A percentile compares a stretch with the other conserved stretches of the same genome.
Conservation (phyloP, 2,888 invertebrate species). For the Globia sparganii region DNA sequence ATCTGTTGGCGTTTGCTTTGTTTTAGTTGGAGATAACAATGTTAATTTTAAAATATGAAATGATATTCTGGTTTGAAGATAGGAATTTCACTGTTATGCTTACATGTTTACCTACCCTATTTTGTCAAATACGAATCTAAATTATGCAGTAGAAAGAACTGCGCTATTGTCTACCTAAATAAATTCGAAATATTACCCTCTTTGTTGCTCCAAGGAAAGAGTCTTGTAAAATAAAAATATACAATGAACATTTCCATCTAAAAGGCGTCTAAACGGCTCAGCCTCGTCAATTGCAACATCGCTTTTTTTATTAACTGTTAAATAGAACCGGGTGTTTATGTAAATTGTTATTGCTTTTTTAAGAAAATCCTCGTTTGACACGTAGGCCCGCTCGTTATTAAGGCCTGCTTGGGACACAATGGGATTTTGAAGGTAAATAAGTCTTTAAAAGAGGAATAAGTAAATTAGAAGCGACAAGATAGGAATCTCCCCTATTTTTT, state of each 20-base stretch:
- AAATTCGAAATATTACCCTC: neutral
- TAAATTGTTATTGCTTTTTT: slow-evolving; percentile 91
- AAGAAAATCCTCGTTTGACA: slow-evolving; percentile 89
- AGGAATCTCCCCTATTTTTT: slow-evolving; percentile 93
- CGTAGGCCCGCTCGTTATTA: slow-evolving; percentile 86
- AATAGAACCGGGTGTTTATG: slow-evolving; percentile 90
- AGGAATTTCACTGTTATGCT: slow-evolving; percentile 15
- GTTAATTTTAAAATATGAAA: slow-evolving; percentile 47
- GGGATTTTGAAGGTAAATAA: slow-evolving; percentile 93
- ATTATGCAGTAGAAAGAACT: neutral
- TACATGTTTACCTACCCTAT: neutral
- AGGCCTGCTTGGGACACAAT: slow-evolving; percentile 87
- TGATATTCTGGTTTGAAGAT: slow-evolving; percentile 24
- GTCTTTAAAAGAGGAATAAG: slow-evolving; percentile 94
- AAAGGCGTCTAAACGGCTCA: slow-evolving; percentile 85
- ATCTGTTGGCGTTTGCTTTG: slow-evolving; percentile 47
- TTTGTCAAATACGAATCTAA: neutral
- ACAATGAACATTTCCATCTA: slow-evolving; percentile 86
- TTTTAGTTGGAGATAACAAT: slow-evolving; percentile 48
- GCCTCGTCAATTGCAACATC: slow-evolving; percentile 88
- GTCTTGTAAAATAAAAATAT: slow-evolving; percentile 85
- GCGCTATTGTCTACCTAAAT: neutral
- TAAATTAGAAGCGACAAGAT: slow-evolving; percentile 95
- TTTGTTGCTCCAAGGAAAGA: slow-evolving; percentile 63
- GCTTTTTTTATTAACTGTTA: slow-evolving; percentile 90